A percentile compares a stretch with the other conserved stretches of the same genome.
phyloP scores from a whole-genome alignment of 2,888 invertebrate genomes.

The Oligia fasciuncula region DNA sequence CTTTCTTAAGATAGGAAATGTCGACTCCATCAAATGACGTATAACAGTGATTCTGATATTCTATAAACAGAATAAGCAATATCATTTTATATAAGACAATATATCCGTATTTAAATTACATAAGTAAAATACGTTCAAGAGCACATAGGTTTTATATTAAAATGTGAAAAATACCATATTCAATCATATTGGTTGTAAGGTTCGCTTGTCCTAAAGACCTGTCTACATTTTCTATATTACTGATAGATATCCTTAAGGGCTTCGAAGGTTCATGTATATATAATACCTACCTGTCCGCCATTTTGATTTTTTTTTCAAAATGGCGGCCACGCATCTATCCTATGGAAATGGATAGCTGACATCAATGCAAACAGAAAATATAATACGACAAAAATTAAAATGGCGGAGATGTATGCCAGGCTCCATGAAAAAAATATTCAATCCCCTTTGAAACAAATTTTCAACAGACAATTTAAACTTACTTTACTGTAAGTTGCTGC shows the following conservation, averaged over 20 bases:
- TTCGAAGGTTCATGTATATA: too few relatives aligned
- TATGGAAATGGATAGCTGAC: not conserved
- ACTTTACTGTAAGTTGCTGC: not conserved
- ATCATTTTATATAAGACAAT: not conserved
- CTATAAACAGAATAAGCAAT: not conserved
- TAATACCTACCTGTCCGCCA: too few relatives aligned
- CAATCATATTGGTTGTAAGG: not conserved
- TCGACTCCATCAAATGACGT: not conserved
- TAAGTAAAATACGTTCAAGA: constrained; percentile 5
- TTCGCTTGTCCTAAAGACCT: not conserved
- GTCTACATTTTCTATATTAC: not conserved
- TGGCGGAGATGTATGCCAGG: too few relatives aligned
- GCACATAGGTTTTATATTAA: not conserved
- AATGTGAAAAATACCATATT: not conserved
- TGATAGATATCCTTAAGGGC: not conserved
- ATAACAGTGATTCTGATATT: not conserved
- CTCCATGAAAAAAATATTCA: too few relatives aligned
- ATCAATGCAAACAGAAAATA: too few relatives aligned
- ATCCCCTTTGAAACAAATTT: too few relatives aligned
- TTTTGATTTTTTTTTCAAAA: too few relatives aligned
- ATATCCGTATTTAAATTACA: not conserved
- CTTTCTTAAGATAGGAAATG: not conserved
- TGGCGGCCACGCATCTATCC: too few relatives aligned
- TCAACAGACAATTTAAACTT: not conserved
- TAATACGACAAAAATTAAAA: too few relatives aligned